Percentiles rank a stretch among this genome's conserved stretches.
Evolutionary conservation across 2,797 vertebrate species (phyloP).

Genomic region (Scleropages formosus): DNA sequence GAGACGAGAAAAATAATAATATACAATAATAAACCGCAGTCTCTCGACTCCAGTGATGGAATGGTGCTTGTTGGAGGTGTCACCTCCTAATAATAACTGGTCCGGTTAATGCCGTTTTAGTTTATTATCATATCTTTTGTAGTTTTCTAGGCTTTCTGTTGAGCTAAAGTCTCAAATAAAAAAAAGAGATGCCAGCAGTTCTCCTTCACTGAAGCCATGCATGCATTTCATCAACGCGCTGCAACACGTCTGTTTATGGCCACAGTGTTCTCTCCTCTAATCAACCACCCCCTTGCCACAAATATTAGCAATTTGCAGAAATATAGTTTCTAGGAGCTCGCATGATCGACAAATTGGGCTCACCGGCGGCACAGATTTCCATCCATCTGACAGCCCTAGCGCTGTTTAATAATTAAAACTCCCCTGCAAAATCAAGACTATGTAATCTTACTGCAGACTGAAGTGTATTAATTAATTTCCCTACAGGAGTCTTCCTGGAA

Average conservation of each 20-base stretch:
- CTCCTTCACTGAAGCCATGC: too few species aligned
- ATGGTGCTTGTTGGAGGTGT: too few species aligned
- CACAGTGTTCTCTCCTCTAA: neutral
- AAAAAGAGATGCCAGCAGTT: too few species aligned
- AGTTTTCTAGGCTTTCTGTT: too few species aligned
- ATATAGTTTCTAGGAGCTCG: neutral
- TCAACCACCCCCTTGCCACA: neutral
- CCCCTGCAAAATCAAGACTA: slow-evolving; percentile 14
- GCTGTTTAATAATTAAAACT: slow-evolving; percentile 19
- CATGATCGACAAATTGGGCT: slow-evolving; percentile 13
- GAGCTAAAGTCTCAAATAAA: too few species aligned
- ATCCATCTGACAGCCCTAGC: neutral
- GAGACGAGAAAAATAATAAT: too few species aligned
- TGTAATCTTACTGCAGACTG: slow-evolving; percentile 15
- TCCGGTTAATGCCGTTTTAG: too few species aligned
- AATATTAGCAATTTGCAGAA: neutral
- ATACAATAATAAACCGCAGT: too few species aligned
- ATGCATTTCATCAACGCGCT: too few species aligned
- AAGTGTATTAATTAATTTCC: slow-evolving; percentile 27
- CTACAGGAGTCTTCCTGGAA: slow-evolving; percentile 10
- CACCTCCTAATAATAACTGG: too few species aligned
- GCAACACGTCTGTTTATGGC: neutral
- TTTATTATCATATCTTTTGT: too few species aligned
- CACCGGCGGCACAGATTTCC: neutral
- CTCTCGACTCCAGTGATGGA: too few species aligned